These are phyloP conservation scores for Meteorus sp. DNA, from an alignment of 1,140 invertebrate genomes.

Conservation along the genomic window DNA sequence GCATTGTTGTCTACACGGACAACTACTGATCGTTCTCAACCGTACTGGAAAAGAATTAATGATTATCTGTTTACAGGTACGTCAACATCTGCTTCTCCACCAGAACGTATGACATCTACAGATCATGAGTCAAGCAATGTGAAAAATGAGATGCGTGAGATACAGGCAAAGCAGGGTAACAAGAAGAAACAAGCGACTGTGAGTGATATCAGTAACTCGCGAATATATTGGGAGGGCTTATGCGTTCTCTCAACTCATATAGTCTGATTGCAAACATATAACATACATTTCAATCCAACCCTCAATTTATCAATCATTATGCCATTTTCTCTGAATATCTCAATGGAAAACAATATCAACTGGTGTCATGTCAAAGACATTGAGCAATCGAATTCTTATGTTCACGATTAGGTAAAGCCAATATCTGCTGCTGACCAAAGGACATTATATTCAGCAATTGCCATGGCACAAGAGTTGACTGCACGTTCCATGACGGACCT, in stretches of 20 bases:
- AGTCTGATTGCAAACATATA: too few species aligned
- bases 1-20: too few species aligned
- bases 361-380: too few species aligned
- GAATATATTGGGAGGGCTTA: too few species aligned
- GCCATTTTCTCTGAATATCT: too few species aligned
- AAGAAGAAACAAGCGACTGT: conserved; percentile 80
- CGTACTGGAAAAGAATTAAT: neutral
- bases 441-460: conserved; percentile 91
- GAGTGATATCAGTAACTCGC: conserved; percentile 52
- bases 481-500: conserved; percentile 84
- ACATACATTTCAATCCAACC: too few species aligned
- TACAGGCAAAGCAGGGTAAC: conserved; percentile 60
- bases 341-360: too few species aligned
- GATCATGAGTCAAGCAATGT: conserved; percentile 71
- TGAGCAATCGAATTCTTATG: conserved; percentile 33
- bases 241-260: too few species aligned
- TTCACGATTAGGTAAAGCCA: conserved; percentile 79
- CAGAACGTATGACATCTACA: conserved; percentile 56
- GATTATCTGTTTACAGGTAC: conserved; percentile 41
- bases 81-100: conserved; percentile 48
- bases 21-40: too few species aligned
- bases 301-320: too few species aligned
- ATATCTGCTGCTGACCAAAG: conserved; percentile 93
- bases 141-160: conserved; percentile 75
- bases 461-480: conserved; percentile 90